Base-by-base conservation (phyloP, 2,113 vertebrate species). In the Brienomyrus brachyistius region DNA sequence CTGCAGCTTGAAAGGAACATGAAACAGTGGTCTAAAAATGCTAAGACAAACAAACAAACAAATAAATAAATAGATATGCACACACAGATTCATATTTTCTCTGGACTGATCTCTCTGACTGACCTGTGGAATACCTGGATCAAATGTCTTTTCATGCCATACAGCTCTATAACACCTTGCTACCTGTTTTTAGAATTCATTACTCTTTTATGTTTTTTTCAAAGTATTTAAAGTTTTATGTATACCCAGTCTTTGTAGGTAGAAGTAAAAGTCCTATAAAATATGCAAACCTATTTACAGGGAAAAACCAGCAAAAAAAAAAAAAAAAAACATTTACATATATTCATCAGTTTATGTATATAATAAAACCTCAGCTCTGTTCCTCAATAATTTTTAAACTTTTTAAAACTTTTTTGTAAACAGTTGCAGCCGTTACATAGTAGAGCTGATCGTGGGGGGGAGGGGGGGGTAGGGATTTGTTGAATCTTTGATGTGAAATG, bases 271-370 rank as follows among this genome's bases (percentile, higher is more conserved):
- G 97, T 98, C 97, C 98, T 99, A 99, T 98, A 99, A 99, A 99
- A 99, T 99, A 99, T 99, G 98, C 96, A 99, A 99, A 99, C 98
- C 97, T 99, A 98, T 99, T 97, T 99, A 99, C 98, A 70, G 62
- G 62, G 98, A 97, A 98, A 96, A 97, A 98, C 98, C 97, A 96
- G 97, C 96, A 97, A 97, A 94, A 40, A 93, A 93, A 93, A 93
- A 93, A 93, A 59, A 95, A 97, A 90, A 87, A 90, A 91, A 96
- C 91, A 94, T 96, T 94, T 96, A 96, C 95, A 96, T 96, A 96
- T 96, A 96, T 95, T 96, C 95, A 96, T 95, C 91, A 90, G 93
- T 95, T 95, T 95, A 96, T 96, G 94, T 96, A 95, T 96, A 82
- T 82, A 82, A 96, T 94, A 98, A 98, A 98, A 98, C 96, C 97